Conservation (phyloP, 2,113 vertebrate genomes). For the Eudyptes chrysolophus region DNA sequence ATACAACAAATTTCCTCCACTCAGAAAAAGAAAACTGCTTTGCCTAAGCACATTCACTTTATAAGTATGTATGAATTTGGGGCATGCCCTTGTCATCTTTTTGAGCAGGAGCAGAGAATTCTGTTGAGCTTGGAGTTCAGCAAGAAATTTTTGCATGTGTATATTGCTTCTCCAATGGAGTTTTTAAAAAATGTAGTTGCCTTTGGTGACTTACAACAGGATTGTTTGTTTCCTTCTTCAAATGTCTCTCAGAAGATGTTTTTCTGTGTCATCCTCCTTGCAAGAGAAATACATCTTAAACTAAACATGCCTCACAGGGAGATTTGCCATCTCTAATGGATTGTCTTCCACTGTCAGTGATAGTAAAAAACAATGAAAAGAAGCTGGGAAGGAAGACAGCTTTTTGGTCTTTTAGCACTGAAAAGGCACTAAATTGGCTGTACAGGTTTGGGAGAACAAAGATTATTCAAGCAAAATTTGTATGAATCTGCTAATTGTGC, state of each 20-base stretch:
- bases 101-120: neutral
- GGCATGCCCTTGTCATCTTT: neutral
- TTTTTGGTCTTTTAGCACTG: conserved; percentile 17
- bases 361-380: conserved; percentile 55
- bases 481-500: neutral
- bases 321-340: conserved; percentile 50
- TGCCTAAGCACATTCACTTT: neutral
- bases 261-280: conserved; percentile 52
- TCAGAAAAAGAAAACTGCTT: neutral
- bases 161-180: neutral
- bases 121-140: neutral
- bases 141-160: neutral
- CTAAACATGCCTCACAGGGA: conserved; percentile 21
- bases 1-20: conserved; percentile 23
- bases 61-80: neutral
- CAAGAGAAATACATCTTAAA: conserved; percentile 43
- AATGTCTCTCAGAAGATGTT: conserved; percentile 41
- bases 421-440: neutral
- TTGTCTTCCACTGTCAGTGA: conserved; percentile 40
- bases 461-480: neutral
- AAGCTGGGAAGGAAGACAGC: conserved; percentile 23
- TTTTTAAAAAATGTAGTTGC: neutral
- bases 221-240: conserved; percentile 12
- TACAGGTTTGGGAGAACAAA: neutral
- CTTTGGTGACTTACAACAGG: conserved; percentile 17